Conservation (phyloP, 2,113 vertebrate genomes). For the Alouatta palliata region DNA sequence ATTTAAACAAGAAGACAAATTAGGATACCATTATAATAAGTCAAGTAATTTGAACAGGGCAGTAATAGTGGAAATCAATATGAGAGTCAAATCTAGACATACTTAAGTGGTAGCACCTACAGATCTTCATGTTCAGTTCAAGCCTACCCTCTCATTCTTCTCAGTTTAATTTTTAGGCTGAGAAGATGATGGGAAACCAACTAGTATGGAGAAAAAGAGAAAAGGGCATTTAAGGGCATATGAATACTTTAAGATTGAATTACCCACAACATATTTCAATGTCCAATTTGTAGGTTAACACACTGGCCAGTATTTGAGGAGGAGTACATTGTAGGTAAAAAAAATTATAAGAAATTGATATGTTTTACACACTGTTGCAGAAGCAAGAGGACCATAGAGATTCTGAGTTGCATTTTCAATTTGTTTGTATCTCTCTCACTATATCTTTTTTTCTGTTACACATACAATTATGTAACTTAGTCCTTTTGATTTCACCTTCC, state of each 20-base stretch:
- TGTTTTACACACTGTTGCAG: fast-evolving
- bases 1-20: not conserved
- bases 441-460: not conserved
- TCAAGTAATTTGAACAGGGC: not conserved
- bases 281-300: not conserved
- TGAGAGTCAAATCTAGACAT: not conserved
- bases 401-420: not conserved
- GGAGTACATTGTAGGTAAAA: not conserved
- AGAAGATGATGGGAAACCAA: not conserved
- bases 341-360: not conserved
- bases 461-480: not conserved
- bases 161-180: not conserved
- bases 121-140: not conserved
- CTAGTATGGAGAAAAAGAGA: not conserved
- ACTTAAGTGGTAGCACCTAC: not conserved
- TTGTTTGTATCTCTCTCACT: not conserved
- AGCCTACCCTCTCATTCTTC: no score
- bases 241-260: not conserved
- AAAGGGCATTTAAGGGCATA: not conserved
- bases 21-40: not conserved
- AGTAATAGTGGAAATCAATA: not conserved
- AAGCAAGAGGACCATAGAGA: not conserved
- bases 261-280: not conserved
- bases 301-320: not conserved
- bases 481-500: not conserved